A percentile compares a stretch with the other conserved stretches of the same genome.
Conservation (phyloP, 2,113 vertebrate genomes). For the Aythya baeri region DNA sequence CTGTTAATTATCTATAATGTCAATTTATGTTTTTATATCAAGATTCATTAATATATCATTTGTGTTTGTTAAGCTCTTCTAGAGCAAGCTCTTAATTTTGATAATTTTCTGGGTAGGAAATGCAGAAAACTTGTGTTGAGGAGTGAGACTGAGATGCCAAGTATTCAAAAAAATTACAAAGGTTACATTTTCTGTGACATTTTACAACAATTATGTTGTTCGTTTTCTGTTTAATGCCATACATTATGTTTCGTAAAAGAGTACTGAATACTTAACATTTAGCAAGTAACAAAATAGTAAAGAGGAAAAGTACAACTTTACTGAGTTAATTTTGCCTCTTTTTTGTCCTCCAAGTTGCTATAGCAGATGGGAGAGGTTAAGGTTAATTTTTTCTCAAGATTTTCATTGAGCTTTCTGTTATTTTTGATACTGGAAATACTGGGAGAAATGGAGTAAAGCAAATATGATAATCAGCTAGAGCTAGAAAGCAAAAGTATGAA, state of each 20-base stretch:
- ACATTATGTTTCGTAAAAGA: not conserved
- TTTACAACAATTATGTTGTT: not conserved
- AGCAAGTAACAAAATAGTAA: not conserved
- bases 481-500: not conserved
- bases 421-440: not conserved
- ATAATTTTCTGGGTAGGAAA: not conserved
- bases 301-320: not conserved
- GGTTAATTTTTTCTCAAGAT: not conserved
- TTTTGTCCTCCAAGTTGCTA: not conserved
- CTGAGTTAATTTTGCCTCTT: not conserved
- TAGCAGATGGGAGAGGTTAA: not conserved
- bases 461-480: not conserved
- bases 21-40: not conserved
- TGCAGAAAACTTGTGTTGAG: not conserved
- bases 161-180: not conserved
- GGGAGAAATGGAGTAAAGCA: not conserved
- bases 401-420: not conserved
- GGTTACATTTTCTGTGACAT: not conserved
- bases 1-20: not conserved
- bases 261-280: not conserved
- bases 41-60: not conserved
- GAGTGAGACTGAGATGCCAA: not conserved
- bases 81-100: not conserved
- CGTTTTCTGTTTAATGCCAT: not conserved
- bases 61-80: not conserved